Evolutionary conservation across 2,888 invertebrate species (phyloP).

Genomic region (Aphrophora alni): DNA sequence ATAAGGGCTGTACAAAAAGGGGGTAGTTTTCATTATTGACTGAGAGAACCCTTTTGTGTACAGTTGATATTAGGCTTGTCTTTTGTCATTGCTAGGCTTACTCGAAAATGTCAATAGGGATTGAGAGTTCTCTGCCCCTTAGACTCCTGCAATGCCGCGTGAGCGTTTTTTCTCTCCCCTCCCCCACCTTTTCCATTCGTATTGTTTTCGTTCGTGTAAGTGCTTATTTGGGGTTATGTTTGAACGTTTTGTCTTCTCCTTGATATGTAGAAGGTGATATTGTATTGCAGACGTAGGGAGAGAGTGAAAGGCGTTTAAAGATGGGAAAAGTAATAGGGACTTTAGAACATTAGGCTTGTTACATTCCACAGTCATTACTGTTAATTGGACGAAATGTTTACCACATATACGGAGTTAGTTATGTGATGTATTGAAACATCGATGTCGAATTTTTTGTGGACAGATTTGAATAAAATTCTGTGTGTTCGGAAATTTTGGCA

Average conservation of each 20-base stretch:
- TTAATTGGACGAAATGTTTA: no score
- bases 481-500: no score
- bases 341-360: no score
- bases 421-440: no score
- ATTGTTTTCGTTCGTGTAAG: background rate
- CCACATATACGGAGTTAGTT: no score
- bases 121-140: background rate
- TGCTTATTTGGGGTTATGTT: background rate
- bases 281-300: background rate
- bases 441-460: no score
- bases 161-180: no score
- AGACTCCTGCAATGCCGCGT: background rate
- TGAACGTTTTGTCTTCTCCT: background rate
- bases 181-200: background rate
- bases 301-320: background rate
- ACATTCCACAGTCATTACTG: no score
- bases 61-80: background rate
- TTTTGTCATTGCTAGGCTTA: background rate
- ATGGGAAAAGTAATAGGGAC: background rate
- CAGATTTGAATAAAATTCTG: no score
- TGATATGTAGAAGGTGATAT: background rate
- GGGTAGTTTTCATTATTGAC: background rate
- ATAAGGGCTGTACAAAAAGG: background rate
- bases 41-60: background rate
- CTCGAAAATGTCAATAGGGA: background rate